A percentile compares a stretch with the other conserved stretches of the same genome.
Evolutionary conservation across 2,888 invertebrate genomes (phyloP).

Genomic region (Hirudinaria manillensis): DNA sequence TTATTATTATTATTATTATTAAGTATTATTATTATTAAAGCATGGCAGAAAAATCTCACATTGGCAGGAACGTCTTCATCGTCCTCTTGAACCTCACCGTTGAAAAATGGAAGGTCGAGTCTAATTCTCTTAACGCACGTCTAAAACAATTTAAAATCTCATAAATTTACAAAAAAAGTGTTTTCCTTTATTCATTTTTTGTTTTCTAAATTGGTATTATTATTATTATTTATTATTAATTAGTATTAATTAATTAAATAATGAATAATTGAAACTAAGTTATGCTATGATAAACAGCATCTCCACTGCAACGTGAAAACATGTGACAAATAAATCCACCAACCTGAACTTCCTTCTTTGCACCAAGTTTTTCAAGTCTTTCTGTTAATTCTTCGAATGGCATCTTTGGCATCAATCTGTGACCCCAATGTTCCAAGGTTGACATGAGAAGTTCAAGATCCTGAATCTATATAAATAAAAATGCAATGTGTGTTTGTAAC

Average conservation of each 20-base stretch:
- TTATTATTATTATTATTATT: too few species aligned
- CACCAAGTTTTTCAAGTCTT: constrained; percentile 74
- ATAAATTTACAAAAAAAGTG: background rate
- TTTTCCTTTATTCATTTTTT: background rate
- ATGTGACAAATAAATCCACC: too few species aligned
- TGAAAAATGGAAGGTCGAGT: constrained; percentile 49
- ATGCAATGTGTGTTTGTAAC: background rate
- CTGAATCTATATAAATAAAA: constrained; percentile 59
- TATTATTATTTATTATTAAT: background rate
- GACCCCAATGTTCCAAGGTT: constrained; percentile 85
- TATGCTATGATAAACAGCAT: background rate
- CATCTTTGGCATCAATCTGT: constrained; percentile 80
- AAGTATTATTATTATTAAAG: too few species aligned
- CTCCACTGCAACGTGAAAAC: too few species aligned
- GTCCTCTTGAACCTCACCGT: constrained; percentile 43
- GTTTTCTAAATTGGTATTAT: background rate
- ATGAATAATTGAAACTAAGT: background rate
- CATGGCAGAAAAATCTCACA: constrained; percentile 7
- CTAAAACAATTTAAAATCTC: constrained; percentile 39
- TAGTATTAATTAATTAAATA: background rate
- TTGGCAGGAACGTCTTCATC: constrained; percentile 18
- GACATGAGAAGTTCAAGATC: constrained; percentile 76
- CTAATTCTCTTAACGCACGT: constrained; percentile 50
- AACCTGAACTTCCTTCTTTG: constrained; percentile 72
- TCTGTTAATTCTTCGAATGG: constrained; percentile 77